Evolutionary conservation across 2,888 invertebrate species (phyloP).

Genomic region (Diploptera punctata): DNA sequence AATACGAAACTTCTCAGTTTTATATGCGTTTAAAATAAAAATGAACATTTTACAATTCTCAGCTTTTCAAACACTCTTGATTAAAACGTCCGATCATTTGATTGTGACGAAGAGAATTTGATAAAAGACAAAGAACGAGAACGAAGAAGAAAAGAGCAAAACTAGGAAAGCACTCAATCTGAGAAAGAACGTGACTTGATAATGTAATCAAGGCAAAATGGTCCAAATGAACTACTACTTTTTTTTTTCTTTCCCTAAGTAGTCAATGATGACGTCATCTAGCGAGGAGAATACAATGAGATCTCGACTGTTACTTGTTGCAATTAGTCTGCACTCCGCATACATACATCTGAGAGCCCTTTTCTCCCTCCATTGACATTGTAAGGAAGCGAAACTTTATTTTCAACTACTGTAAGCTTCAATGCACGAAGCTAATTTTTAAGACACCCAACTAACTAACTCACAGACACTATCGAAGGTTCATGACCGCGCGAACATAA

Average conservation of each 20-base stretch:
- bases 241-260: too few relatives aligned
- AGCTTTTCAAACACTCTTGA: background rate
- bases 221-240: background rate
- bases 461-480: too few relatives aligned
- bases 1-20: too few relatives aligned
- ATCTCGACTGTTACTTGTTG: background rate
- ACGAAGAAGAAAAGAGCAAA: background rate
- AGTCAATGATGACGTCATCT: too few relatives aligned
- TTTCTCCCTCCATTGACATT: too few relatives aligned
- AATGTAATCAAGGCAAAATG: background rate
- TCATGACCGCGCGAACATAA: too few relatives aligned
- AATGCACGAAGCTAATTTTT: too few relatives aligned
- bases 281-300: background rate
- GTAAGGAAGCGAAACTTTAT: background rate
- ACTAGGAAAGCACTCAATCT: background rate
- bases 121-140: background rate
- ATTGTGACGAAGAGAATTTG: background rate
- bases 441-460: too few relatives aligned
- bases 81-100: background rate
- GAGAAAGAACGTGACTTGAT: conserved; percentile 6
- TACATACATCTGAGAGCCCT: too few relatives aligned
- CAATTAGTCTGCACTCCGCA: background rate
- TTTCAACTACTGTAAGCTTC: background rate
- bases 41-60: too few relatives aligned
- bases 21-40: too few relatives aligned